Base-by-base conservation (phyloP, 2,113 vertebrate genomes). In the Callorhinus ursinus region DNA sequence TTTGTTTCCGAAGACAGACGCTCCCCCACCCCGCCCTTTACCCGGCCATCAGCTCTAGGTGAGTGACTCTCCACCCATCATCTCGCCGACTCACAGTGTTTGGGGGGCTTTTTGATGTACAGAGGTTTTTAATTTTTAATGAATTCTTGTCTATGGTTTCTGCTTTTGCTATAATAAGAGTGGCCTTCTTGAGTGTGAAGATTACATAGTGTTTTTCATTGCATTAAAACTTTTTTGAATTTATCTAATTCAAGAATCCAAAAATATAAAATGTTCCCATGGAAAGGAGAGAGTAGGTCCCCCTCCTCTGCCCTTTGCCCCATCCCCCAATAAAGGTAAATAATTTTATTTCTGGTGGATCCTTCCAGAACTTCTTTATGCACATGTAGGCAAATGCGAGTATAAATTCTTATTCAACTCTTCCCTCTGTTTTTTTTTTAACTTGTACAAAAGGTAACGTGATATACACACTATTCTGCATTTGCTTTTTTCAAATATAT, bases 261-360 rank as follows among this genome's bases (percentile, higher is more conserved):
- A 55, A 80, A 33, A 79, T 33, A 61, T 51, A 74, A 61, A 97
- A 93, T 55, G 28, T 69, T 95, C 51, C 12, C 59, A 36, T 71
- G 65, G 77, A 92, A 79, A 89, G 42, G 42, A 26, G 26, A 39
- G n/a, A 83, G 16, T 74, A 90, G 42, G 4, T 89, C 67, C 71
- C 21, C 13, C 51, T 90, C 3, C 26, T 65, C n/a, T 15, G 7
- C 18, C 28, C 26, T 76, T 59, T n/a, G 49, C 19, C 57, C 14
- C 15, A 28, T 33, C 7, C 36, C 55, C 18, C 31, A 57, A 7
- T 33, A 94, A 96, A 55, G 4, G 19, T 84, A 95, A 93, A 84
- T 53, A 81, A 21, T 89, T 97, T 95, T 89, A 77, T 88, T 95
- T 94, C 72, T 86, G 42, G 39, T 81, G n/a, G 14, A 53, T 88